Evolutionary conservation across 2,113 vertebrate genomes (phyloP).

Genomic region (Cinclus mexicanus): DNA sequence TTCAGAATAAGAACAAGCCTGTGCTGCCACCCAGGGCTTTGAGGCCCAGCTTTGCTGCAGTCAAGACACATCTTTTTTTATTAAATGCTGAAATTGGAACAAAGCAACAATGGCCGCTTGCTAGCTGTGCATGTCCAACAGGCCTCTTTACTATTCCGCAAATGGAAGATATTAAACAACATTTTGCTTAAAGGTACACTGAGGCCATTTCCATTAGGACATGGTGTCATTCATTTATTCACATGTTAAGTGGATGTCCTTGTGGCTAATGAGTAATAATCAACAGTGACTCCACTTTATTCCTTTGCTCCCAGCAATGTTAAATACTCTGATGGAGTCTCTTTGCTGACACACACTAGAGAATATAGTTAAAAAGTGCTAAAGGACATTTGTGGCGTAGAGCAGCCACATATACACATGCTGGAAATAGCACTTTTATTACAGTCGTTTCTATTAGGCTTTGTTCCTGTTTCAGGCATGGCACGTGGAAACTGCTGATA

Average conservation of each 20-base stretch:
- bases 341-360: conserved; percentile 74
- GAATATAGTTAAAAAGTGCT: conserved; percentile 73
- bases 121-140: conserved; percentile 81
- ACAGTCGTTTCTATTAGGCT: conserved; percentile 7
- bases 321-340: conserved; percentile 77
- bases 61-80: conserved; percentile 67
- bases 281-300: conserved; percentile 86
- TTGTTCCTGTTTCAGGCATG: conserved; percentile 29
- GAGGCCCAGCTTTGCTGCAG: not conserved
- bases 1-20: not conserved
- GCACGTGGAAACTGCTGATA: not conserved
- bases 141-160: conserved; percentile 81
- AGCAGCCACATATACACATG: not conserved
- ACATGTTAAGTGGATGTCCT: conserved; percentile 87
- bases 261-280: conserved; percentile 89
- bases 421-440: conserved; percentile 54
- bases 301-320: conserved; percentile 80
- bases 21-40: not conserved
- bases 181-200: conserved; percentile 83
- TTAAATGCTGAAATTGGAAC: conserved; percentile 82
- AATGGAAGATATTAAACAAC: conserved; percentile 87
- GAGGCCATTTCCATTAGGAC: conserved; percentile 82
- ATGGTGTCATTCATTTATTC: conserved; percentile 82
- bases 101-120: conserved; percentile 79
- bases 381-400: conserved; percentile 61